These are phyloP conservation scores for Eulithis testata DNA, from an alignment of 2,888 invertebrate species.

Conservation along the genomic window DNA sequence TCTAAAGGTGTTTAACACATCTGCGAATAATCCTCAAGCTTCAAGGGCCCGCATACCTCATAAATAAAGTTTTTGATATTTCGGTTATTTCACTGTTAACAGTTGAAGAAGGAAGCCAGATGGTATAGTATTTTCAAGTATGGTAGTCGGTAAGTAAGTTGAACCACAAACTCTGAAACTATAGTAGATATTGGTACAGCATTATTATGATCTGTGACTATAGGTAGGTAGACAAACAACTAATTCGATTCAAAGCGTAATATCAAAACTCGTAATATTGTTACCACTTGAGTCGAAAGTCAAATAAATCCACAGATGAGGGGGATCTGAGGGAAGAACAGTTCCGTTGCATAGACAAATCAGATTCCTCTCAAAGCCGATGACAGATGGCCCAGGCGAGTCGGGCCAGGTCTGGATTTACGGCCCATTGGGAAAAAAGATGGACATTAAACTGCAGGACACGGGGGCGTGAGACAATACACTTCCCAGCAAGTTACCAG, in stretches of 20 bases:
- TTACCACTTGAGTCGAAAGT: no score
- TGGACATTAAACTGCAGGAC: conserved; percentile 49
- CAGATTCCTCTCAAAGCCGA: conserved; percentile 13
- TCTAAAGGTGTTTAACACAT: conserved; percentile 68
- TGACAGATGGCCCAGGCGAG: conserved; percentile 19
- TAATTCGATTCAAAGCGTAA: no score
- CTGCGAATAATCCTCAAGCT: conserved; percentile 67
- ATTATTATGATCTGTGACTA: no score
- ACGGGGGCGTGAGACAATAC: conserved; percentile 76
- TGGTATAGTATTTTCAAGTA: conserved; percentile 23
- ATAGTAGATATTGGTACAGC: no score
- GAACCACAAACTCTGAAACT: no score
- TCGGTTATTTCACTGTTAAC: conserved; percentile 22
- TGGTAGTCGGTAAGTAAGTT: no score
- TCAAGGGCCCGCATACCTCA: conserved; percentile 52
- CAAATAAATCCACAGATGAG: no score
- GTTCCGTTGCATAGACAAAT: conserved; percentile 17
- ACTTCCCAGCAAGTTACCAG: conserved; percentile 73
- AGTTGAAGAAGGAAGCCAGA: conserved; percentile 44
- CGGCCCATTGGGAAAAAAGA: conserved; percentile 34
- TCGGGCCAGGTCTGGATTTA: conserved; percentile 12
- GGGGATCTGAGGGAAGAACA: no score
- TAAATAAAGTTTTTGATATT: conserved; percentile 46
- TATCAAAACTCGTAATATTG: no score
- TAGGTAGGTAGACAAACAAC: no score